Evolutionary conservation across 2,888 invertebrate genomes (phyloP), one percentile per base, ranked within the genome.

Genomic region (Agonopterix arenella): DNA sequence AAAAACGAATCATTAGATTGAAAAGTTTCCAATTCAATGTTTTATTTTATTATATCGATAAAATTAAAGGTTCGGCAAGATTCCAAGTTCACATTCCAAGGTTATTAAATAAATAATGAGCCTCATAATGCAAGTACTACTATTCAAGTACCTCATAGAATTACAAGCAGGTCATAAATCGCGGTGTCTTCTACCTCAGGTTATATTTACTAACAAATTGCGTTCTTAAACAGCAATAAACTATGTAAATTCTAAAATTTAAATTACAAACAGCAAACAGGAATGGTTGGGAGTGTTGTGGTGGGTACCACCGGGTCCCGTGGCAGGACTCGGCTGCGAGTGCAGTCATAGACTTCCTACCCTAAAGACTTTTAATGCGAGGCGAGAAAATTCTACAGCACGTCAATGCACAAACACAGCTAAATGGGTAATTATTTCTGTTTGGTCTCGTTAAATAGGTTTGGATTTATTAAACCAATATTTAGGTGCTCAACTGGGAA

Each of bases 191-290:
- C 57, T 64, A 64, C 71, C 28, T 71, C 10, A 40, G 36, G 36
- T 44, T 52, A 67, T 72, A 68, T 66, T 68, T 73, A 73, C 71
- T 71, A 77, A 80, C 78, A 76, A 81, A 83, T 80, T 74, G 76
- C 75, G 71, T 82, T 80, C 76, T 78, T 78, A 77, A 80, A 77
- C 78, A 68, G 76, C 71, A 76, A 76, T 80, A 80, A 80, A 80
- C 76, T 81, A 84, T 82, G 80, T 73, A 74, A 81, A 83, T 83
- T 71, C 68, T 58, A 57, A 71, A 78, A 81, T 84, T 81, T 80
- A 81, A 83, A 81, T 81, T 77, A 81, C 79, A 76, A 80, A 80
- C 74, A 68, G 68, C 66, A 53, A 58, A 66, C 55, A 57, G 63
- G 57, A 64, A 61, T 59, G 57, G 54, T 57, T 56, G 28, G 60